Evolutionary conservation across 2,797 vertebrate genomes (phyloP).

Genomic region (Aythya fuligula): DNA sequence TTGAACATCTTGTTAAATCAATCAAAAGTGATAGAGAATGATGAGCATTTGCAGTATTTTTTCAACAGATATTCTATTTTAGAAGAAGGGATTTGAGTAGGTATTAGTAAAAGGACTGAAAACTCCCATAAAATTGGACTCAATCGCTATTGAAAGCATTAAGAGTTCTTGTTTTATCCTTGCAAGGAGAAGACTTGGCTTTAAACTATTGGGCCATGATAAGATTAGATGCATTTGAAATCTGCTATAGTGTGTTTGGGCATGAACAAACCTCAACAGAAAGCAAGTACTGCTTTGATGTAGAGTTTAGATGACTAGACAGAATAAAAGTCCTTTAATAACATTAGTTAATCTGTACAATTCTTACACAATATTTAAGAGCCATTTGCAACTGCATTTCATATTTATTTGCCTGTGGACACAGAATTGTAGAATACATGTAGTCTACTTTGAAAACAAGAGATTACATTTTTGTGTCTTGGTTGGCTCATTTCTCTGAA

Average conservation of each 20-base stretch:
- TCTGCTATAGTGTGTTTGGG: not conserved
- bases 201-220: not conserved
- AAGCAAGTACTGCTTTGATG: not conserved
- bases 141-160: not conserved
- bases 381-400: not conserved
- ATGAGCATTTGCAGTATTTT: not conserved
- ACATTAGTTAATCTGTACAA: not conserved
- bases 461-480: not conserved
- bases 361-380: not conserved
- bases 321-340: not conserved
- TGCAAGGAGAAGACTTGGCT: not conserved
- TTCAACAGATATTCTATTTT: not conserved
- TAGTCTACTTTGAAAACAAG: not conserved
- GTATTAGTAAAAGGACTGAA: not conserved
- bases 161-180: not conserved
- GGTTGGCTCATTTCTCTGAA: not conserved
- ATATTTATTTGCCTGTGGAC: not conserved
- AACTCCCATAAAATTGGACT: not conserved
- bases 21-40: not conserved
- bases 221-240: not conserved
- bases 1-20: not conserved
- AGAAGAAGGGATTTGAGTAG: not conserved
- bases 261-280: not conserved
- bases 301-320: not conserved
- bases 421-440: not conserved